Percentiles rank a stretch among this genome's conserved stretches.
These are phyloP conservation scores for Acipenser ruthenus DNA, from an alignment of 2,797 vertebrate genomes.

Conservation along the genomic window DNA sequence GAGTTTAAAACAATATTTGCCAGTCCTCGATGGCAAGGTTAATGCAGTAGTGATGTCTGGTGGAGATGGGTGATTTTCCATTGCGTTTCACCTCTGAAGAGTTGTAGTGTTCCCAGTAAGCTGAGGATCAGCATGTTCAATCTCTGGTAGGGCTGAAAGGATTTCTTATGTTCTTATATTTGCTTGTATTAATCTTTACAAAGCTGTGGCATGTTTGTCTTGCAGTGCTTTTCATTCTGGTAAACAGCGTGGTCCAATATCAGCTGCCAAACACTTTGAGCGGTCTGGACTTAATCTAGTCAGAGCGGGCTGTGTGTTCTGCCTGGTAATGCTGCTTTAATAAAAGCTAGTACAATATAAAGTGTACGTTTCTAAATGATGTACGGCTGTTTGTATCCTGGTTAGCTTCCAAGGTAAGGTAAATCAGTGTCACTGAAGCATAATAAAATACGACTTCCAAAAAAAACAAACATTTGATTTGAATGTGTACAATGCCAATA, in stretches of 20 bases:
- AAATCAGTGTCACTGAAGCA: too few relatives aligned
- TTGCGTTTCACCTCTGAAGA: constrained; percentile 1
- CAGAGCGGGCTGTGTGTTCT: too few relatives aligned
- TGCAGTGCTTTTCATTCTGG: neutral
- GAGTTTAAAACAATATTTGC: neutral
- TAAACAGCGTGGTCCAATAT: too few relatives aligned
- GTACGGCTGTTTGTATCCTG: too few relatives aligned
- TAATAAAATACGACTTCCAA: neutral
- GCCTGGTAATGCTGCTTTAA: too few relatives aligned
- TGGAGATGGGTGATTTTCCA: neutral
- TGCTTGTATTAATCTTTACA: neutral
- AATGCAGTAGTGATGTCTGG: constrained; percentile 6
- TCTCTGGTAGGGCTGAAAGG: neutral
- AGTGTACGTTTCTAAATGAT: too few relatives aligned
- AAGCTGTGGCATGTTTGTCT: neutral
- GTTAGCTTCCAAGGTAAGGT: too few relatives aligned
- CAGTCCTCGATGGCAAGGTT: neutral
- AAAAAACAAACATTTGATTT: neutral
- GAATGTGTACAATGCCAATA: neutral
- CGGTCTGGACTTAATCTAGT: too few relatives aligned
- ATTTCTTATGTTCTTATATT: neutral
- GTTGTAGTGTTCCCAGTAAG: too few relatives aligned
- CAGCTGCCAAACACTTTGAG: too few relatives aligned
- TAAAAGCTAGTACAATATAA: too few relatives aligned
- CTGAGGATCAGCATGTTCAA: neutral